Percentiles rank a stretch among this genome's conserved stretches.
These are phyloP conservation scores for Trichogramma evanescens DNA, from an alignment of 2,888 invertebrate genomes.

Conservation along the genomic window DNA sequence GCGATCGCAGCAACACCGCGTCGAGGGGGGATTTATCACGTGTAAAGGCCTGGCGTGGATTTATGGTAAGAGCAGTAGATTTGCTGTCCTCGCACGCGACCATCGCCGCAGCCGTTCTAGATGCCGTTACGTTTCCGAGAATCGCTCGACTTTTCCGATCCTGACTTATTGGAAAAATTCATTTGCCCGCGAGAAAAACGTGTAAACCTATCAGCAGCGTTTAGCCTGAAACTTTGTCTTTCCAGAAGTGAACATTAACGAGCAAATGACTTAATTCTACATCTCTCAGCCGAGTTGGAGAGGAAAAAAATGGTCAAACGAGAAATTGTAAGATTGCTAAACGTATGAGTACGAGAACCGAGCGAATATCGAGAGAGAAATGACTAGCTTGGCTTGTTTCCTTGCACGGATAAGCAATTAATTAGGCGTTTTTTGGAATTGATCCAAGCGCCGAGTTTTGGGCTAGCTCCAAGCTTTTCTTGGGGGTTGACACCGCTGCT, in stretches of 20 bases:
- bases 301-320: conserved; percentile 4
- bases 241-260: conserved; percentile 5
- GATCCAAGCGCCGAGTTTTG: conserved; percentile 22
- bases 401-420: conserved; percentile 23
- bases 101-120: no score
- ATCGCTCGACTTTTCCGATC: no score
- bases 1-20: no score
- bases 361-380: conserved; percentile 7
- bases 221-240: conserved; percentile 2
- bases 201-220: no score
- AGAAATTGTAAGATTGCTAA: conserved; percentile 8
- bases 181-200: no score
- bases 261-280: conserved; percentile 3
- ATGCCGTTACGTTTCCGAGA: no score
- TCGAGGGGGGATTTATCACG: conserved; percentile 17
- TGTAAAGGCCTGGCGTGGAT: neutral
- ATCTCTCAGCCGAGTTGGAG: neutral
- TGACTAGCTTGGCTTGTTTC: conserved; percentile 23
- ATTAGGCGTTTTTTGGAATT: conserved; percentile 21
- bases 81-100: no score
- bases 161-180: no score
- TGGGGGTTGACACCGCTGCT: conserved; percentile 1
- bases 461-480: conserved; percentile 20
- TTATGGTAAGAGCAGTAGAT: no score
- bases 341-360: neutral